phyloP scores from a whole-genome alignment of 2,888 invertebrate genomes.

The Vandiemenella viatica region DNA sequence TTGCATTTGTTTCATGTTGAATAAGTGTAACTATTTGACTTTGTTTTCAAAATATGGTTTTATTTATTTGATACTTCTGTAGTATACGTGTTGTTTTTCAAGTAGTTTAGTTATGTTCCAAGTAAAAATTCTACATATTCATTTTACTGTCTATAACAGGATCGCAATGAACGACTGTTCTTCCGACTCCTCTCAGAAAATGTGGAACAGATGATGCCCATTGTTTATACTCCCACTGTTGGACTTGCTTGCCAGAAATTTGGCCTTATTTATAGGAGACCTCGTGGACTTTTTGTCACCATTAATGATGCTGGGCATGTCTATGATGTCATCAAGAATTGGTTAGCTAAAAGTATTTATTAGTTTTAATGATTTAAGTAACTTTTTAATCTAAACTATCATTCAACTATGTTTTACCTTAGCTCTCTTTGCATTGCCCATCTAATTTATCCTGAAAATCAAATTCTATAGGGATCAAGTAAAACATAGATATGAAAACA shows the following conservation, averaged over 20 bases:
- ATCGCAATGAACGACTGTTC: constrained; percentile 92
- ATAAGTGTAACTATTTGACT: too few relatives aligned
- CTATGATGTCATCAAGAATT: constrained; percentile 80
- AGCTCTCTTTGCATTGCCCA: too few relatives aligned
- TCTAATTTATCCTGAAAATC: too few relatives aligned
- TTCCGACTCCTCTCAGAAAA: constrained; percentile 85
- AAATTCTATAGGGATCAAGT: not conserved
- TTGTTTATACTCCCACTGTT: constrained; percentile 96
- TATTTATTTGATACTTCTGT: too few relatives aligned
- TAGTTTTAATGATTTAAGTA: not conserved
- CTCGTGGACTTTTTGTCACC: constrained; percentile 89
- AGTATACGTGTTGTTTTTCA: too few relatives aligned
- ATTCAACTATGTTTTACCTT: too few relatives aligned
- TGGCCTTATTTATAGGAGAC: constrained; percentile 84
- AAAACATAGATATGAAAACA: not conserved
- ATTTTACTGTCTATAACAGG: constrained; percentile 41
- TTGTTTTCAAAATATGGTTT: too few relatives aligned
- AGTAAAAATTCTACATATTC: too few relatives aligned
- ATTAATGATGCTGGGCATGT: constrained; percentile 89
- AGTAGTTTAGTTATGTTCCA: too few relatives aligned
- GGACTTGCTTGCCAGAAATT: constrained; percentile 95
- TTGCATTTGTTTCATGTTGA: too few relatives aligned
- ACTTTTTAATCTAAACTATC: too few relatives aligned
- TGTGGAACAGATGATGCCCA: constrained; percentile 87
- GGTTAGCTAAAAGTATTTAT: constrained; percentile 40